Percentiles rank a stretch among this genome's conserved stretches.
These are phyloP conservation scores for Pachydiplax longipennis DNA, from an alignment of 2,888 invertebrate species.

Conservation along the genomic window DNA sequence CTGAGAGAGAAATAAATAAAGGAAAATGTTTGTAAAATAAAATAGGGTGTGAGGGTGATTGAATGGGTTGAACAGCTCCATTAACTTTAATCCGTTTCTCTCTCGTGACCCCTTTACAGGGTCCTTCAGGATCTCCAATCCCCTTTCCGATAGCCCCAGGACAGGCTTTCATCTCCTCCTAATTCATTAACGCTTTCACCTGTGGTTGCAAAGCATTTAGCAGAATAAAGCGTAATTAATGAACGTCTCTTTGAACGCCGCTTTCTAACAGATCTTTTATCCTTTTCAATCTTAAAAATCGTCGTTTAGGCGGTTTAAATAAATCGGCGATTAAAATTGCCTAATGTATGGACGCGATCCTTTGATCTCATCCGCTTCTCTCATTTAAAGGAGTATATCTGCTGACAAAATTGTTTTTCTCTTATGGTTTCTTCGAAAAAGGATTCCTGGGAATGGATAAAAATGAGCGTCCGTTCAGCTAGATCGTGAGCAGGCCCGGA, in stretches of 20 bases:
- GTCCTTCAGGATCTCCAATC: background rate
- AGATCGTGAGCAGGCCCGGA: no score
- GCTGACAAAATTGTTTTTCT: no score
- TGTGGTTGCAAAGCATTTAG: conserved; percentile 36
- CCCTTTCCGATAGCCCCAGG: background rate
- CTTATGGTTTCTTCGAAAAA: no score
- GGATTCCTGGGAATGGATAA: no score
- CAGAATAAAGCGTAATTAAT: conserved; percentile 41
- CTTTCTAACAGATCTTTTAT: background rate
- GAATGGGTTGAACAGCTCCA: conserved; percentile 39
- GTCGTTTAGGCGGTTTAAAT: no score
- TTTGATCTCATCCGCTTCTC: no score
- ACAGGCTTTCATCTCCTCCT: background rate
- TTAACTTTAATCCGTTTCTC: conserved; percentile 40
- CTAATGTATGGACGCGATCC: no score
- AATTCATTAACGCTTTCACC: background rate
- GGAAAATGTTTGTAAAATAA: background rate
- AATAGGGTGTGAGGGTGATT: background rate
- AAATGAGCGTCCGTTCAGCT: no score
- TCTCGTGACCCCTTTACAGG: background rate
- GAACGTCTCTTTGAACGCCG: background rate
- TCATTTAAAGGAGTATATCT: no score
- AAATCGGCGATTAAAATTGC: no score
- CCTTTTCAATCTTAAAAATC: no score
- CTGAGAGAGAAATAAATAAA: background rate